A percentile compares a stretch with the other conserved stretches of the same genome.
phyloP scores from a whole-genome alignment of 2,113 vertebrate species.

The Henicopernis longicauda region DNA sequence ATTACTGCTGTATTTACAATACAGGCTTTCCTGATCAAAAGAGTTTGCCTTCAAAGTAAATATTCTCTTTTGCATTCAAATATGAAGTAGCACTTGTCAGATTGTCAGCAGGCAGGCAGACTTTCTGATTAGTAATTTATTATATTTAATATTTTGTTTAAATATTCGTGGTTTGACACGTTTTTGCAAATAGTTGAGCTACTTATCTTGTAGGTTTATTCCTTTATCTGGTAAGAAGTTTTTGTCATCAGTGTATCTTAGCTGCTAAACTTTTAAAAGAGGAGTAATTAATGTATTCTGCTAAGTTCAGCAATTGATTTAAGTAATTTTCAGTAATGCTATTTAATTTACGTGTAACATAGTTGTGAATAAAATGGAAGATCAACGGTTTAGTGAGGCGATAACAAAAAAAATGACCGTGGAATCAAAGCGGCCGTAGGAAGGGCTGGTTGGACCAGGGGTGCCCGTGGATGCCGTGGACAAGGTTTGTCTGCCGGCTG shows the following conservation, averaged over 20 bases:
- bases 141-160: slow-evolving; percentile 50
- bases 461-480: fast-evolving
- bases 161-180: not conserved
- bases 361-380: not conserved
- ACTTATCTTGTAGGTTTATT: not conserved
- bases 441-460: not conserved
- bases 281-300: not conserved
- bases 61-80: not conserved
- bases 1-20: not conserved
- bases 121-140: slow-evolving; percentile 47
- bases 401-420: fast-evolving
- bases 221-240: not conserved
- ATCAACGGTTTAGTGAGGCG: fast-evolving
- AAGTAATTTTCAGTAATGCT: not conserved
- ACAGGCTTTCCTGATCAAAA: not conserved
- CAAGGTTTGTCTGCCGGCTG: not conserved
- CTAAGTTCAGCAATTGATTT: not conserved
- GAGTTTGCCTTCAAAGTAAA: not conserved
- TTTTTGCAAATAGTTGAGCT: not conserved
- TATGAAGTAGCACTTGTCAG: not conserved
- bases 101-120: not conserved
- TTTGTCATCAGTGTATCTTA: not conserved
- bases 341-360: fast-evolving
- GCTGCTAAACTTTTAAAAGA: not conserved
- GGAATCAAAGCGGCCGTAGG: fast-evolving